Evolutionary conservation across 2,113 vertebrate species (phyloP).

Genomic region (Leptosomus discolor): DNA sequence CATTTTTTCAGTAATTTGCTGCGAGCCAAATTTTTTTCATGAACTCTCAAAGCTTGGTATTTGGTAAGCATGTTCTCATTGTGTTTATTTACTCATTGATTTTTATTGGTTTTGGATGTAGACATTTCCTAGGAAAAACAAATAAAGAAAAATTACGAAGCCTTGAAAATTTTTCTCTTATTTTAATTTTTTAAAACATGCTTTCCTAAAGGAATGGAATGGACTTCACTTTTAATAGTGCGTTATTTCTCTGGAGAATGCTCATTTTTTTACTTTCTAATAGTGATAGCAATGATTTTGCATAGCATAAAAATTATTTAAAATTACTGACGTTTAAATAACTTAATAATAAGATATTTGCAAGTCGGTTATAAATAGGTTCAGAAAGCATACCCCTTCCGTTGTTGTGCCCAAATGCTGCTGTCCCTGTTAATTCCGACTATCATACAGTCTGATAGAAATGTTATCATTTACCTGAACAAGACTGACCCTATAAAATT

Average conservation of each 20-base stretch:
- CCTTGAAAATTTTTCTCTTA: background rate
- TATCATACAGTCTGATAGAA: fast-evolving
- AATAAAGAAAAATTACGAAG: background rate
- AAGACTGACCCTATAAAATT: background rate
- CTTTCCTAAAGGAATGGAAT: background rate
- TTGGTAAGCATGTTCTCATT: background rate
- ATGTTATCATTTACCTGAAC: background rate
- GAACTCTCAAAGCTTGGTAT: background rate
- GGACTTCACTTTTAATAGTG: background rate
- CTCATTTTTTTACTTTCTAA: background rate
- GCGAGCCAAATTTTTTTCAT: background rate
- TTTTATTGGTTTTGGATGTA: background rate
- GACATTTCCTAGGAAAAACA: background rate
- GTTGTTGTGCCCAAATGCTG: background rate
- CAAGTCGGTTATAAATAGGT: background rate
- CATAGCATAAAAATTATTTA: fast-evolving
- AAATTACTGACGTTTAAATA: background rate
- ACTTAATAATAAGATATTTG: background rate
- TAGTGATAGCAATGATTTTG: fast-evolving
- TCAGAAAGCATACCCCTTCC: background rate
- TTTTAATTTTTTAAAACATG: background rate
- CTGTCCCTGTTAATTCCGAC: background rate
- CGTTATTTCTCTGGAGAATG: background rate
- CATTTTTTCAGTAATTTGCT: background rate
- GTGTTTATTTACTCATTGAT: background rate